Evolutionary conservation across 1,140 invertebrate genomes (phyloP), one percentile per base, ranked within the genome.

Genomic region (Drosophila oshimai): DNA sequence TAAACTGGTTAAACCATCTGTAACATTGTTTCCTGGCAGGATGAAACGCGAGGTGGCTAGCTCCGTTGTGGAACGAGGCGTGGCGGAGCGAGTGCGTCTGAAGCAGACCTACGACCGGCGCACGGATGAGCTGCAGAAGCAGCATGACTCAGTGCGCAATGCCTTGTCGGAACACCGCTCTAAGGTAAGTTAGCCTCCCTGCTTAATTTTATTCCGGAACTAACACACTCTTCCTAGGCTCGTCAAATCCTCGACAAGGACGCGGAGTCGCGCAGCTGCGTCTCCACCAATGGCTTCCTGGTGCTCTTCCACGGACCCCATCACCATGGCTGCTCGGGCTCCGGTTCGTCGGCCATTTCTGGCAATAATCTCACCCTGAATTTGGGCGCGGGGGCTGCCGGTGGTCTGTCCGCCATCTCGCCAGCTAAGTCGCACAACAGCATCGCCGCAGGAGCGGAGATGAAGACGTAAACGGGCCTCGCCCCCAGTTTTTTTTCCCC

Each of bases 1-100:
- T n/a, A n/a, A n/a, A n/a, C n/a, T n/a, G n/a, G n/a, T n/a, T n/a
- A n/a, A n/a, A n/a, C n/a, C n/a, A n/a, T n/a, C 5, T 5, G 3
- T 9, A 3, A 22, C 1, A 31, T 4, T 5, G 3, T 26, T 20
- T 12, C 4, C 0, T 18, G 0, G 10, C 62, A 93, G 95, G 72
- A 95, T 95, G 90, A 96, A 96, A 78, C 91, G 95, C 24, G 95
- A 96, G 91, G 94, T 96, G 2, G 93, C 93, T 12, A 94, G 94
- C 60, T 93, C 94, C 36, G 95, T 96, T 1, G 96, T 97, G 33
- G 95, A 96, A 74, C 95, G 95, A 60, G 96, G 96, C 22, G 96
- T 97, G 28, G 94, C 95, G 18, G 96, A 97, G 91, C 94, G 96
- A 26, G 94, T 95, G 29, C 94, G 95, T 50, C 91, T 97, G 44